Base-by-base conservation (phyloP, 2,888 invertebrate genomes). In the Cheiracanthium punctorium region DNA sequence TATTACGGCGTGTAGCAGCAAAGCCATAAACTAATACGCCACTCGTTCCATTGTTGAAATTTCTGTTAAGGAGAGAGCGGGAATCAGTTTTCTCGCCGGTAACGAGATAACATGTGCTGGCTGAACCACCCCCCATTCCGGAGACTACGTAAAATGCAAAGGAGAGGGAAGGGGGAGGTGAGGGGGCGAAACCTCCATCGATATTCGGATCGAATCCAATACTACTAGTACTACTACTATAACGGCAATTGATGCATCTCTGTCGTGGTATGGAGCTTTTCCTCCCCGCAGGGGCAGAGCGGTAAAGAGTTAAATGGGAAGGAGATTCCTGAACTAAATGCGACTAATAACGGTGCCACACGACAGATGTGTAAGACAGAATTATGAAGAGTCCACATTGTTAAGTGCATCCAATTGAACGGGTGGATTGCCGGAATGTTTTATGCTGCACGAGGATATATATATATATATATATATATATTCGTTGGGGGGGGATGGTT, bases 181-280 rank as follows among this genome's bases (percentile, higher is more conserved):
- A 65, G 7, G n/a, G n/a, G n/a, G n/a, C n/a, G 58, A 28, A 32
- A 2, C 30, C 48, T 48, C 29, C 71, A 71, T 82, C 75, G 70
- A 82, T 82, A 76, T 70, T 82, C 75, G 41, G 41, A 48, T 48
- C 43, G 43, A 48, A 48, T 12, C 14, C 43, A 48, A 48, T 48
- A 17, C 10, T n/a, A n/a, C n/a, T n/a, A n/a, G n/a, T n/a, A n/a
- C n/a, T n/a, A n/a, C n/a, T n/a, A n/a, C n/a, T 48, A 48, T 48
- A 48, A 48, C 14, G 43, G 43, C 43, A 48, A 48, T 48, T 48
- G 43, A 48, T 48, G 43, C 43, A 7, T 37, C 10, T 48, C 17
- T 2, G n/a, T 17, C 43, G 10, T 17, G 14, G 10, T 17, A 48
- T 7, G 2, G 10, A 17, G 4, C 37, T 37, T 37, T 17, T 17